A percentile compares a stretch with the other conserved stretches of the same genome.
phyloP scores from a whole-genome alignment of 53 echinoderm and acorn worm species.

The Temnopleurus reevesii region DNA sequence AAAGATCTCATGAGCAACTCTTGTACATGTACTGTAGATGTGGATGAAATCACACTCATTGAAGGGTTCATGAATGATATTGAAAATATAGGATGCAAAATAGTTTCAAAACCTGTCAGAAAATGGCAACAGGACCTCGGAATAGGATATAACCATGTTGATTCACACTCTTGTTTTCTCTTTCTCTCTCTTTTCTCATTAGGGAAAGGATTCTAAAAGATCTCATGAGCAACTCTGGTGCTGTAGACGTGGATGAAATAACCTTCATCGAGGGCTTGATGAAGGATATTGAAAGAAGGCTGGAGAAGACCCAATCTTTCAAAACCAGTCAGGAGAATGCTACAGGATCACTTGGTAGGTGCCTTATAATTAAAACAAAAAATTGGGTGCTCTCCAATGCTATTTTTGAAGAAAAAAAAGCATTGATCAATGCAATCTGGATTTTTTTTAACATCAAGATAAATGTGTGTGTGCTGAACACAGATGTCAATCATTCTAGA shows the following conservation, averaged over 20 bases:
- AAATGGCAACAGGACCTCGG: too few relatives aligned
- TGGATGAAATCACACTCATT: slow-evolving; percentile 12
- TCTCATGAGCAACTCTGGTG: slow-evolving; percentile 44
- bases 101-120: too few relatives aligned
- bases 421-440: too few relatives aligned
- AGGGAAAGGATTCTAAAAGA: slow-evolving; percentile 54
- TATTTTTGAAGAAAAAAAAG: too few relatives aligned
- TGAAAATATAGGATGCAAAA: too few relatives aligned
- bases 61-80: slow-evolving; percentile 21
- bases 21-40: not conserved
- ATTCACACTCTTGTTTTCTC: not conserved
- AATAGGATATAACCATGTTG: too few relatives aligned
- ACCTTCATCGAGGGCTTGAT: slow-evolving; percentile 40
- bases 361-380: too few relatives aligned
- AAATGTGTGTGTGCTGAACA: too few relatives aligned
- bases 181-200: not conserved
- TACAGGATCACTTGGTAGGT: not conserved
- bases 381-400: too few relatives aligned
- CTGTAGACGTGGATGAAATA: slow-evolving; percentile 16
- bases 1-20: slow-evolving; percentile 31
- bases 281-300: slow-evolving; percentile 18
- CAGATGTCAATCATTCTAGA: too few relatives aligned
- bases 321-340: not conserved
- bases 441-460: too few relatives aligned
- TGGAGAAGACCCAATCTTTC: not conserved